phyloP scores from a whole-genome alignment of 2,797 vertebrate genomes.

The Acipenser ruthenus region DNA sequence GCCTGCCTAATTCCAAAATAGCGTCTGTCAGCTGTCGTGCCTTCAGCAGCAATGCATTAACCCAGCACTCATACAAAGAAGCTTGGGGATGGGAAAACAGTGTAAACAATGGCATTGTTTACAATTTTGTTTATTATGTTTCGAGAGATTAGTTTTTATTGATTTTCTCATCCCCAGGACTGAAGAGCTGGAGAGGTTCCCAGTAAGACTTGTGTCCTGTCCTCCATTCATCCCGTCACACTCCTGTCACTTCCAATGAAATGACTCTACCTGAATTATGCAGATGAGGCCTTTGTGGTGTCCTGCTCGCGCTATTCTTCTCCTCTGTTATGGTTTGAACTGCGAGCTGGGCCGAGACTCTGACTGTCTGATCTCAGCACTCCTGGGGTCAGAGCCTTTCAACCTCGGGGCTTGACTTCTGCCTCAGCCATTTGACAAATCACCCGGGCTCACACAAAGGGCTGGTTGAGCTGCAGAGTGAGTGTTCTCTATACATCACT shows the following conservation, averaged over 20 bases:
- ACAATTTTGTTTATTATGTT: constrained; percentile 81
- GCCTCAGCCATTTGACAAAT: constrained; percentile 95
- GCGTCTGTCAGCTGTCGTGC: constrained; percentile 48
- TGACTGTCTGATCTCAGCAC: constrained; percentile 72
- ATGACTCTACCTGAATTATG: constrained; percentile 97
- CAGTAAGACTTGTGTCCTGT: constrained; percentile 58
- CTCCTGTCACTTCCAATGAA: constrained; percentile 96
- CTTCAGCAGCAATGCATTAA: constrained; percentile 9
- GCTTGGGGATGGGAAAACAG: constrained; percentile 21
- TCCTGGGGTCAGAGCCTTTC: constrained; percentile 97
- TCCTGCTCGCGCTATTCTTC: constrained; percentile 78
- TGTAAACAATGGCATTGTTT: constrained; percentile 88
- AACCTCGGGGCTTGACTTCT: constrained; percentile 97
- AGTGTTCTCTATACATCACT: constrained; percentile 66
- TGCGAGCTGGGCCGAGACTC: constrained; percentile 67
- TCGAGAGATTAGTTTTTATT: constrained; percentile 87
- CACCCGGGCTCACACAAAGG: constrained; percentile 79
- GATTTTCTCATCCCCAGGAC: constrained; percentile 79
- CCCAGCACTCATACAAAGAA: constrained; percentile 22
- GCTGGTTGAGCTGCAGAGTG: constrained; percentile 74
- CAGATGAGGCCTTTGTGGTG: constrained; percentile 84
- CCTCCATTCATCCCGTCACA: constrained; percentile 84
- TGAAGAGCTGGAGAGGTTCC: constrained; percentile 65
- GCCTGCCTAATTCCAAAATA: constrained; percentile 28
- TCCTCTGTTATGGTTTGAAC: constrained; percentile 78